Base-by-base conservation (phyloP, 2,888 invertebrate genomes). In the Pandemis corylana region DNA sequence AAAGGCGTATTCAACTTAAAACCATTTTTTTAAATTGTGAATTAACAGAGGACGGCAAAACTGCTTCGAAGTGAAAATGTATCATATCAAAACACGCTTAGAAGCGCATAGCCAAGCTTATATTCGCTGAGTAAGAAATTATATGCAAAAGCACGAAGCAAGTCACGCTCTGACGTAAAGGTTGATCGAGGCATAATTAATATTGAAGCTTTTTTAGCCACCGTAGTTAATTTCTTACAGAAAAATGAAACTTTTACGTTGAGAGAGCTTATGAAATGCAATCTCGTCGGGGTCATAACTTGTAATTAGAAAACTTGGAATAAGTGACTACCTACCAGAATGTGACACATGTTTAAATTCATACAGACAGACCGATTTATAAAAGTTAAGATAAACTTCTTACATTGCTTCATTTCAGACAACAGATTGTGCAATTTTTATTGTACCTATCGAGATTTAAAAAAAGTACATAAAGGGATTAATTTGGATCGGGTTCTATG, bases 141-240 rank as follows among this genome's bases (percentile, higher is more conserved):
- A 92, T 92, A 93, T 94, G 94, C 94, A 89, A 87, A 90, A 91
- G 90, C 94, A 94, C 94, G 93, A 81, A 84, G 85, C 83, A 86
- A 89, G 89, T 88, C 89, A 88, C 81, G 85, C 83, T 80, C 82
- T 84, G 83, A 84, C 85, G 83, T 85, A 83, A 82, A 88, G 84
- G 85, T 86, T 85, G 81, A 84, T 83, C 84, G 83, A 80, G 79
- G 87, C 84, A 89, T 91, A 91, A 92, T 90, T 90, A 90, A 91
- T 90, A 88, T 87, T 84, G 85, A 85, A 86, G 84, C 83, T 84
- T 85, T 83, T 81, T 83, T 80, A 86, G 46, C 62, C 62, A 75
- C 67, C 62, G 63, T 41, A 20, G 71, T 71, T 71, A 53, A 75
- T 63, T 72, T 62, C 63, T 67, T 7, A 56, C 36, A 36, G 49